Percentiles rank a stretch among this genome's conserved stretches.
Evolutionary conservation across 1,140 invertebrate species (phyloP).

Genomic region (Heliconius nattereri): DNA sequence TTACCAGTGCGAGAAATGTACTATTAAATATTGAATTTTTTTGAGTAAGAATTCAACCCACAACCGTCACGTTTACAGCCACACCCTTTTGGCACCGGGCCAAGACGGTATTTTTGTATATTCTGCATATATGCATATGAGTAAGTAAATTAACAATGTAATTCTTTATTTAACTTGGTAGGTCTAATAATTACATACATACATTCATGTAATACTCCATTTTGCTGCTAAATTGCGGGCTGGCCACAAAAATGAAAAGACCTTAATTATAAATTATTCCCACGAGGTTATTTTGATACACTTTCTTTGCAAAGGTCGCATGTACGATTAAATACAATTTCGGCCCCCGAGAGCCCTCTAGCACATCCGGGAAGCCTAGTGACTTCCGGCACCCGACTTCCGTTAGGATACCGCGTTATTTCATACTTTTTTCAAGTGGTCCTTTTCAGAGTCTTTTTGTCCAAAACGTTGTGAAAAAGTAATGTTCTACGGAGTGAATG

Average conservation of each 20-base stretch:
- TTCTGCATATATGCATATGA: neutral
- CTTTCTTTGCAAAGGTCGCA: constrained; percentile 48
- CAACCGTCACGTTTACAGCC: too few species aligned
- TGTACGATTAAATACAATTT: constrained; percentile 74
- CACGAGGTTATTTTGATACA: constrained; percentile 40
- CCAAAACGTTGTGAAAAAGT: constrained; percentile 50
- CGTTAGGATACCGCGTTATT: constrained; percentile 70
- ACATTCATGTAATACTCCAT: constrained; percentile 13
- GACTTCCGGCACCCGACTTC: constrained; percentile 72
- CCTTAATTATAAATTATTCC: constrained; percentile 50
- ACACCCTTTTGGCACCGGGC: too few species aligned
- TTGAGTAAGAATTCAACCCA: too few species aligned
- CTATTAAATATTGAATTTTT: too few species aligned
- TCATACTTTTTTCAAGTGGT: constrained; percentile 70
- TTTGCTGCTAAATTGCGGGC: constrained; percentile 28
- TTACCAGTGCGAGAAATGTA: neutral
- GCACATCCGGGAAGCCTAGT: constrained; percentile 72
- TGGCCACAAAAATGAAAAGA: constrained; percentile 34
- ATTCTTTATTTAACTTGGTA: neutral
- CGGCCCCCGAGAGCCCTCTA: constrained; percentile 60
- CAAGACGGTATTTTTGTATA: too few species aligned
- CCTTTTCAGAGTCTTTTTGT: constrained; percentile 61
- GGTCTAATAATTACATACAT: constrained; percentile 9
- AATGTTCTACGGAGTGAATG: constrained; percentile 49
- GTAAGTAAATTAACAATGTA: neutral